Percentiles rank a stretch among this genome's conserved stretches.
Evolutionary conservation across 2,797 vertebrate species (phyloP).

Genomic region (Alauda arvensis): DNA sequence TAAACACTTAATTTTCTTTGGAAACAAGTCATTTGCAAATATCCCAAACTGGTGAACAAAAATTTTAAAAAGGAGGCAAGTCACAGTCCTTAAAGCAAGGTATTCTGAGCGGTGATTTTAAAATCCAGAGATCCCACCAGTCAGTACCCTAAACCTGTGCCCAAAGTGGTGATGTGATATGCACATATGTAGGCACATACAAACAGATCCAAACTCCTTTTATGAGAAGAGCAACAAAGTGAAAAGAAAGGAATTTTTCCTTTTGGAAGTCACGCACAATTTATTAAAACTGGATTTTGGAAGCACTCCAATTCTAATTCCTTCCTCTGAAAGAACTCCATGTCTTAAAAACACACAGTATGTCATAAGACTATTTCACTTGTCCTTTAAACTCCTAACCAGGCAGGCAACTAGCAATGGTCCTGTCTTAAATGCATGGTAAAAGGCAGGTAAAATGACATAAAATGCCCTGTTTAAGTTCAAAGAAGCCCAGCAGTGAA

Average conservation of each 20-base stretch:
- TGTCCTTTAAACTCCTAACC: not conserved
- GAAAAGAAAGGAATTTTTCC: not conserved
- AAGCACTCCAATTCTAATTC: not conserved
- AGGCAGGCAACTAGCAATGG: not conserved
- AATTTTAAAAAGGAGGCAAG: not conserved
- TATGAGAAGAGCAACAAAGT: not conserved
- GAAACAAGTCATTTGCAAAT: not conserved
- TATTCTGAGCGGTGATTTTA: not conserved
- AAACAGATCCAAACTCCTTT: not conserved
- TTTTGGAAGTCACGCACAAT: not conserved
- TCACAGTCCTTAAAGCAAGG: not conserved
- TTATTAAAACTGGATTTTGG: not conserved
- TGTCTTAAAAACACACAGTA: not conserved
- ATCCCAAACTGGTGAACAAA: not conserved
- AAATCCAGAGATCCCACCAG: not conserved
- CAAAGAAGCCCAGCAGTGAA: not conserved
- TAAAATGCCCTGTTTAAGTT: not conserved
- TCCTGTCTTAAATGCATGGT: not conserved
- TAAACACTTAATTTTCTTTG: not conserved
- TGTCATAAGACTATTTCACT: not conserved
- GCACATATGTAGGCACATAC: accelerated
- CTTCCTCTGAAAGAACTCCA: not conserved
- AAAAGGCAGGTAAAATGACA: not conserved
- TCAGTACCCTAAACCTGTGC: not conserved
- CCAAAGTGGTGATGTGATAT: not conserved